Evolutionary conservation across 2,113 vertebrate species (phyloP).

Genomic region (Onychostruthus taczanowskii): DNA sequence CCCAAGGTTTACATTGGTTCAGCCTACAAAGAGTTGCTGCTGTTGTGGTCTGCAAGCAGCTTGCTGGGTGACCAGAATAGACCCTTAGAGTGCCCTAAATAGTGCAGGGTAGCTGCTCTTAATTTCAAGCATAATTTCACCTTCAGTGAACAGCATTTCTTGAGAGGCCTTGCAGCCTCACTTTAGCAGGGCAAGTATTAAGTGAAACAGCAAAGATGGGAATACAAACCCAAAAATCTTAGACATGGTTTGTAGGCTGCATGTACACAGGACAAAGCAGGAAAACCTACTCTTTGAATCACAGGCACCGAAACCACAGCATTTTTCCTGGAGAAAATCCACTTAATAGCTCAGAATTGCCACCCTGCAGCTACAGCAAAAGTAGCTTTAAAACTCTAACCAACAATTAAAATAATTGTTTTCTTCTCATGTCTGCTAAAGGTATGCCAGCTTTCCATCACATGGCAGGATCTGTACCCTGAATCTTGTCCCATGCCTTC

Average conservation of each 20-base stretch:
- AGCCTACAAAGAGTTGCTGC: neutral
- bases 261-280: neutral
- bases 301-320: neutral
- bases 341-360: neutral
- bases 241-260: neutral
- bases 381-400: neutral
- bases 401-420: slow-evolving; percentile 39
- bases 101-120: neutral
- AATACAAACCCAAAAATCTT: neutral
- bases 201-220: neutral
- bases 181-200: neutral
- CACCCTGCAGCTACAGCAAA: slow-evolving; percentile 30
- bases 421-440: slow-evolving; percentile 28
- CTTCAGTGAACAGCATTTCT: neutral
- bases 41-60: neutral
- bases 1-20: neutral
- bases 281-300: neutral
- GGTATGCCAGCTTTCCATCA: neutral
- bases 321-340: slow-evolving; percentile 29
- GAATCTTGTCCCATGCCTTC: slow-evolving; percentile 18
- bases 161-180: neutral
- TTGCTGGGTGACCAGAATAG: neutral
- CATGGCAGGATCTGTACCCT: neutral
- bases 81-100: neutral
- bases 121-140: neutral